Percentiles rank a stretch among this genome's conserved stretches.
phyloP scores from a whole-genome alignment of 2,113 vertebrate genomes.

The Cynopterus brachyotis region DNA sequence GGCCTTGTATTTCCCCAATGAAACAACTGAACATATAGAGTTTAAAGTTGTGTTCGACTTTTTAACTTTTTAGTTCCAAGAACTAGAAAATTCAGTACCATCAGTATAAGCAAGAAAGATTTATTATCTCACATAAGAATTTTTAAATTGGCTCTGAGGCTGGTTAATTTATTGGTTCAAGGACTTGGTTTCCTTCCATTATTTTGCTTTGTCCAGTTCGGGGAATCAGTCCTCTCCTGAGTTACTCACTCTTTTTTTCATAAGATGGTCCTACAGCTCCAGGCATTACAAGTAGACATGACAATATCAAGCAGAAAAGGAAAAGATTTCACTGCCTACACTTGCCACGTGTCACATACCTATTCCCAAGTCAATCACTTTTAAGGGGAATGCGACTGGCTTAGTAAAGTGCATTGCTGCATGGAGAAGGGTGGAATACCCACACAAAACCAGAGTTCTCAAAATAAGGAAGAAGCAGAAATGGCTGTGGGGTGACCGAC shows the following conservation, averaged over 20 bases:
- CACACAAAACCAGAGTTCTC: not conserved
- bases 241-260: not conserved
- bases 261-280: not conserved
- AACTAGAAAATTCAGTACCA: not conserved
- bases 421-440: not conserved
- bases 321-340: not conserved
- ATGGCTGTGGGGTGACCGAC: not conserved
- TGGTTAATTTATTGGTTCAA: not conserved
- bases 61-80: not conserved
- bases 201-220: not conserved
- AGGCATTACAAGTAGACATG: not conserved
- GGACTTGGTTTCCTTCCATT: not conserved
- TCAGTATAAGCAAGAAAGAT: not conserved
- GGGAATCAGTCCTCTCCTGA: not conserved
- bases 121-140: not conserved
- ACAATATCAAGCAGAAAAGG: not conserved
- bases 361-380: not conserved
- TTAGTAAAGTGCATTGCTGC: not conserved
- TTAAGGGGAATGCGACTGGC: not conserved
- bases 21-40: not conserved
- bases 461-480: not conserved
- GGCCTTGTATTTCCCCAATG: not conserved
- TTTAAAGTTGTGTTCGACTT: not conserved
- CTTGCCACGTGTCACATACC: not conserved
- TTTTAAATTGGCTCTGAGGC: not conserved